These are phyloP conservation scores for Caenorhabditis zanzibari DNA, from an alignment of 2,888 invertebrate species.

Conservation along the genomic window DNA sequence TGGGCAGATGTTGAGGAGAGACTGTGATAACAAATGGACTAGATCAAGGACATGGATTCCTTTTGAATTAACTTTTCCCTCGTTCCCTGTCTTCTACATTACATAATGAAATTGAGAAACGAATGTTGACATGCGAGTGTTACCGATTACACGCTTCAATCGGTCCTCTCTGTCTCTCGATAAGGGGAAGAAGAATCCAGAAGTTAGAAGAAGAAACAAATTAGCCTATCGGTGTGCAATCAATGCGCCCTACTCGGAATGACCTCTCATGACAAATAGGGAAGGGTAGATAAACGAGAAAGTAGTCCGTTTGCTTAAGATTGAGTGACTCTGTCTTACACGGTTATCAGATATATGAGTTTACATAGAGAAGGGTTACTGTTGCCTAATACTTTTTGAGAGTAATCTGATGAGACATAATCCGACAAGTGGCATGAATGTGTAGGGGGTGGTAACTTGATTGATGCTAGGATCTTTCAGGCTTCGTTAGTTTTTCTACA, in stretches of 20 bases:
- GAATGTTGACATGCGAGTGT: slow-evolving; percentile 62
- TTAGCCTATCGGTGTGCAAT: slow-evolving; percentile 63
- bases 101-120: slow-evolving; percentile 17
- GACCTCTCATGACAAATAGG: slow-evolving; percentile 61
- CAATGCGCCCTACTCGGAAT: slow-evolving; percentile 33
- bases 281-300: slow-evolving; percentile 24
- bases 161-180: slow-evolving; percentile 28
- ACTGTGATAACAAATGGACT: slow-evolving; percentile 62
- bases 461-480: background rate
- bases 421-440: background rate
- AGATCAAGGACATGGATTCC: slow-evolving; percentile 45
- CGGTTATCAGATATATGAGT: slow-evolving; percentile 61
- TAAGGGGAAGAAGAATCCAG: background rate
- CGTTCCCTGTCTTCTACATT: background rate
- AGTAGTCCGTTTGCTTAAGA: slow-evolving; percentile 55
- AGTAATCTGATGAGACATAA: slow-evolving; percentile 19
- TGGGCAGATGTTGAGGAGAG: slow-evolving; percentile 40
- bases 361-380: slow-evolving; percentile 47
- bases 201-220: slow-evolving; percentile 31
- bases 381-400: slow-evolving; percentile 38
- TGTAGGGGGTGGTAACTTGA: background rate
- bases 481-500: no score
- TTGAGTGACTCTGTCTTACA: slow-evolving; percentile 52
- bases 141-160: slow-evolving; percentile 62
- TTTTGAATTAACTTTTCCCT: slow-evolving; percentile 36